These are phyloP conservation scores for Tenebrosternarchus preto DNA, from an alignment of 2,113 vertebrate genomes.

Conservation along the genomic window DNA sequence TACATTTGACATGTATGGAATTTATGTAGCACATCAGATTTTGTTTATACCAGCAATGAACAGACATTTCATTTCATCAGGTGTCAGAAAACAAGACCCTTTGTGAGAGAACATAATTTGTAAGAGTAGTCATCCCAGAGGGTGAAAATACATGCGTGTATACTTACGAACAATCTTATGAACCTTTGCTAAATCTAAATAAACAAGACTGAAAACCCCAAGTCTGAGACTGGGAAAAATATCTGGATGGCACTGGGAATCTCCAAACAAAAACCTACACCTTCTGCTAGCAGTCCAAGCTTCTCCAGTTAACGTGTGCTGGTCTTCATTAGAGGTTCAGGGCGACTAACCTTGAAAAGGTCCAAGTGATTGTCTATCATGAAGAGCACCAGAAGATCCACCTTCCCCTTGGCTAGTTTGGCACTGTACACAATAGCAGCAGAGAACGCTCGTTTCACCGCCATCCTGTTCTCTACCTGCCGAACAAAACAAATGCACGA, in stretches of 20 bases:
- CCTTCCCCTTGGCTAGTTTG: conserved; percentile 90
- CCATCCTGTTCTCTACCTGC: conserved; percentile 94
- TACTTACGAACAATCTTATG: no score
- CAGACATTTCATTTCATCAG: no score
- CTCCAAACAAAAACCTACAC: not conserved
- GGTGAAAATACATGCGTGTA: no score
- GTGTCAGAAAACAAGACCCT: no score
- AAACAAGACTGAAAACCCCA: no score
- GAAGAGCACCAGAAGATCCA: conserved; percentile 92
- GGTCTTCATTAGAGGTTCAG: not conserved
- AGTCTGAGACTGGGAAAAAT: no score
- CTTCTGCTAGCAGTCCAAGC: not conserved
- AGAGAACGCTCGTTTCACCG: conserved; percentile 92
- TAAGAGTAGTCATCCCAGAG: no score
- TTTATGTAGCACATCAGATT: no score
- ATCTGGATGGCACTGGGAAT: not conserved
- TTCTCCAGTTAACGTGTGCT: not conserved
- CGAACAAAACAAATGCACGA: conserved; percentile 38
- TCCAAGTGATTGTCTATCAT: conserved; percentile 93
- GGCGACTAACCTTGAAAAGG: conserved; percentile 88
- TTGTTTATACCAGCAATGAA: no score
- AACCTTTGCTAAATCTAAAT: no score
- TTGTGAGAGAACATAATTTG: no score
- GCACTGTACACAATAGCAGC: conserved; percentile 87
- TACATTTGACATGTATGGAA: no score